Base-by-base conservation (phyloP, 2,888 invertebrate species). In the Dasypolia templi region DNA sequence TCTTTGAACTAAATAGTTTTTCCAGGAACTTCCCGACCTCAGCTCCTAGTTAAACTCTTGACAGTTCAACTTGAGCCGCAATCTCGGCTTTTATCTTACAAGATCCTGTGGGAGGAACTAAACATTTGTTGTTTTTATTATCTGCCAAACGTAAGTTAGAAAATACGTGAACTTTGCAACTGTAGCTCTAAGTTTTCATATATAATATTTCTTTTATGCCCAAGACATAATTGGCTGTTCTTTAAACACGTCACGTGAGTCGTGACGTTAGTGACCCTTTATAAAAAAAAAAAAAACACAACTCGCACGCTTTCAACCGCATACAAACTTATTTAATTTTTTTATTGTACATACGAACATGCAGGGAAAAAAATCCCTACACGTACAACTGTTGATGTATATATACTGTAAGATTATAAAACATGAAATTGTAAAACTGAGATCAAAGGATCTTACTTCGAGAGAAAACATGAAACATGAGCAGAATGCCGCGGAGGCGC, bases 1-100 rank as follows among this genome's bases (percentile, higher is more conserved):
- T 85, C 80, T 89, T 82, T 44, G 58, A 72, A 75, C 75, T 53
- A 77, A 77, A 77, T 86, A 86, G 88, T 88, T 88, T 84, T 87
- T 78, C 81, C 75, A 61, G 62, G 68, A 83, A 77, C 79, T 56
- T 84, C 72, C 75, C 46, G 46, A 29, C 81, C 81, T 83, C 79
- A 77, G 64, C 77, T 77, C 67, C 84, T 81, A 82, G 86, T 88
- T 85, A 87, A 83, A 66, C 71, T 67, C 83, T 82, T 77, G 81
- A 76, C 78, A 74, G 76, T 76, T 74, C 71, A 69, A 68, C 74
- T 77, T 68, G 51, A 63, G 63, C 74, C 86, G 65, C 73, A 79
- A 79, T 72, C 71, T 70, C 35, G 26, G 46, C 68, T 58, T 81
- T 65, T 59, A 69, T 73, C 67, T 65, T 62, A 65, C 26, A 62